Conservation (phyloP, 2,888 invertebrate species). For the Nesidiocoris tenuis region DNA sequence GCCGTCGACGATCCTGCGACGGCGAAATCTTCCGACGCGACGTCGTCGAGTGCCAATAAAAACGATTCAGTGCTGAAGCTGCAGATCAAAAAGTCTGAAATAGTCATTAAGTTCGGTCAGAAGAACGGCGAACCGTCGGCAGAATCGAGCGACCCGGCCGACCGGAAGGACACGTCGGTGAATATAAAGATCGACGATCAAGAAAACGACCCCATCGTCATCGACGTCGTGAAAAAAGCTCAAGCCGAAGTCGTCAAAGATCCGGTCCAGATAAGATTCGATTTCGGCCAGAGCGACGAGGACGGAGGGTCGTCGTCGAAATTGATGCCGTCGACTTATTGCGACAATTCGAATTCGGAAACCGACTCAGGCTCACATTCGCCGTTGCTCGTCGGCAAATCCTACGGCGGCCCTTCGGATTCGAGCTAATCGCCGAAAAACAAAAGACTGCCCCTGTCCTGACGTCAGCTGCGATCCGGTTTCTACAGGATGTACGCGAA, state of each 20-base stretch:
- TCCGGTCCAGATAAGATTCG: constrained; percentile 50
- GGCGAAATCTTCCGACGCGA: constrained; percentile 34
- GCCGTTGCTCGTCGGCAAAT: constrained; percentile 48
- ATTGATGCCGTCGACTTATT: constrained; percentile 28
- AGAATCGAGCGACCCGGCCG: constrained; percentile 42
- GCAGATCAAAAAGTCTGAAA: constrained; percentile 52
- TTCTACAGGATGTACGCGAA: neutral
- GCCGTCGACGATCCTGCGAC: constrained; percentile 6
- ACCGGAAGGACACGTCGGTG: constrained; percentile 49
- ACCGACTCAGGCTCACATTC: constrained; percentile 50
- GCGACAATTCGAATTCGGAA: constrained; percentile 46
- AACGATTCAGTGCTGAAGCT: constrained; percentile 51
- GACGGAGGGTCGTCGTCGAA: constrained; percentile 42
- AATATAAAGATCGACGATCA: constrained; percentile 51
- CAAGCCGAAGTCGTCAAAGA: constrained; percentile 41
- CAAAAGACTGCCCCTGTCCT: constrained; percentile 8
- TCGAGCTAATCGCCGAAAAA: constrained; percentile 7
- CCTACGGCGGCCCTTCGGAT: constrained; percentile 24
- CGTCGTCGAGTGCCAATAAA: constrained; percentile 39
- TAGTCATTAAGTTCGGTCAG: constrained; percentile 52
- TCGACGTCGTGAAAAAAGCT: constrained; percentile 49
- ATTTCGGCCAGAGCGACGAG: constrained; percentile 49
- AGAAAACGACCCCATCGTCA: constrained; percentile 50
- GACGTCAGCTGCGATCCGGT: neutral
- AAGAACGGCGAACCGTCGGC: constrained; percentile 18